Conservation (phyloP, 2,797 vertebrate genomes). For the Carduelis carduelis region DNA sequence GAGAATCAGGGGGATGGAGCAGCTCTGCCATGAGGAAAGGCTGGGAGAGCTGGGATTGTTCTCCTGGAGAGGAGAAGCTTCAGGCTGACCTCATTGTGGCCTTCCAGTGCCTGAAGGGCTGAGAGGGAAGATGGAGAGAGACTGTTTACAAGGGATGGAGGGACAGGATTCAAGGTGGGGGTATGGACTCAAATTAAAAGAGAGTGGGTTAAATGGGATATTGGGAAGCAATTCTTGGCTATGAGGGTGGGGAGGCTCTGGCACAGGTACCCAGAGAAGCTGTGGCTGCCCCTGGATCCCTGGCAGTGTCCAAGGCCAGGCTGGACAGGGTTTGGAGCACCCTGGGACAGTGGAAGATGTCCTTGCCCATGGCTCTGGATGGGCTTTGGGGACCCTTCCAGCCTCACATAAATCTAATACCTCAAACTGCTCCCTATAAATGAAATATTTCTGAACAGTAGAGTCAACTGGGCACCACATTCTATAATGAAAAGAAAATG, state of each 20-base stretch:
- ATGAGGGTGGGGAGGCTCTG: rapidly evolving
- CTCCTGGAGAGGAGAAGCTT: not conserved
- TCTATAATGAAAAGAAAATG: not conserved
- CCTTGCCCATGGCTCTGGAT: not conserved
- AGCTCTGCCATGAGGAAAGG: not conserved
- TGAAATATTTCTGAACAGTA: not conserved
- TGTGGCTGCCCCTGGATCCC: not conserved
- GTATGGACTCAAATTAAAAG: not conserved
- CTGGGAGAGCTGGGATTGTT: not conserved
- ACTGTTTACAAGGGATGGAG: rapidly evolving
- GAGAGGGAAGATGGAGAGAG: not conserved
- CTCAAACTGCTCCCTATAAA: not conserved
- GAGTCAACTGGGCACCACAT: not conserved
- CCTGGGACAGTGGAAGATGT: rapidly evolving
- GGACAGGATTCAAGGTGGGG: not conserved
- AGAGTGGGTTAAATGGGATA: not conserved
- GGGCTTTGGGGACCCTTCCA: rapidly evolving
- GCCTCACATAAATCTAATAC: not conserved
- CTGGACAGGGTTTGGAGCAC: rapidly evolving
- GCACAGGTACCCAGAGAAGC: not conserved
- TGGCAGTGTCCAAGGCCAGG: not conserved
- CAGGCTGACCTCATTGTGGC: rapidly evolving
- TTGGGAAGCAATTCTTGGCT: rapidly evolving
- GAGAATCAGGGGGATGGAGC: not conserved
- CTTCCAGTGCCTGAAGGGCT: rapidly evolving